Percentiles rank a stretch among this genome's conserved stretches.
phyloP scores from a whole-genome alignment of 1,140 invertebrate species.

The Apis laboriosa region DNA sequence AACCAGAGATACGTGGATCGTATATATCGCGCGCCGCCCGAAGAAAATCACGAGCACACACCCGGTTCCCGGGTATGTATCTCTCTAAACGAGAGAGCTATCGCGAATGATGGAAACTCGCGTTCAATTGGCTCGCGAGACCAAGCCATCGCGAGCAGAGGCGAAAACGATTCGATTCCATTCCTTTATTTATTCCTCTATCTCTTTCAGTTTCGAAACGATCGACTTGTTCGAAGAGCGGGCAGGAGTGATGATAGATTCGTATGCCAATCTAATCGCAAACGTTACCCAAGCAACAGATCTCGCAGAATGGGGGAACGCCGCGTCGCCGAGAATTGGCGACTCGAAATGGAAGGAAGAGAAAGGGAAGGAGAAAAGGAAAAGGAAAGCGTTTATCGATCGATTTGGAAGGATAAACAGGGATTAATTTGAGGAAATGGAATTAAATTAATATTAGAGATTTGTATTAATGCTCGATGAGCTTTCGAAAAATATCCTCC shows the following conservation, averaged over 20 bases:
- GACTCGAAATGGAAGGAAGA: too few species aligned
- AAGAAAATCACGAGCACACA: too few species aligned
- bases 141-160: neutral
- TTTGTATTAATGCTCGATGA: neutral
- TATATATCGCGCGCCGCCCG: too few species aligned
- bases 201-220: constrained; percentile 26
- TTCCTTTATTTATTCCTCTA: constrained; percentile 30
- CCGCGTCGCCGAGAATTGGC: too few species aligned
- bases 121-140: constrained; percentile 9
- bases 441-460: too few species aligned
- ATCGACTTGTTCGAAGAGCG: neutral
- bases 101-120: constrained; percentile 14
- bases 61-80: neutral
- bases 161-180: neutral
- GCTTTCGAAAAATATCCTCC: neutral
- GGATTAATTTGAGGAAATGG: too few species aligned
- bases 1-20: too few species aligned
- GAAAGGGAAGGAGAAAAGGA: too few species aligned
- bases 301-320: too few species aligned
- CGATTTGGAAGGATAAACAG: too few species aligned
- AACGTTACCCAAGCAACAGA: too few species aligned
- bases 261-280: constrained; percentile 30
- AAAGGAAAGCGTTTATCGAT: too few species aligned
- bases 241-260: constrained; percentile 33
- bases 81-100: constrained; percentile 5